Conservation (phyloP, 2,888 invertebrate genomes). For the Euzophera pinguis region DNA sequence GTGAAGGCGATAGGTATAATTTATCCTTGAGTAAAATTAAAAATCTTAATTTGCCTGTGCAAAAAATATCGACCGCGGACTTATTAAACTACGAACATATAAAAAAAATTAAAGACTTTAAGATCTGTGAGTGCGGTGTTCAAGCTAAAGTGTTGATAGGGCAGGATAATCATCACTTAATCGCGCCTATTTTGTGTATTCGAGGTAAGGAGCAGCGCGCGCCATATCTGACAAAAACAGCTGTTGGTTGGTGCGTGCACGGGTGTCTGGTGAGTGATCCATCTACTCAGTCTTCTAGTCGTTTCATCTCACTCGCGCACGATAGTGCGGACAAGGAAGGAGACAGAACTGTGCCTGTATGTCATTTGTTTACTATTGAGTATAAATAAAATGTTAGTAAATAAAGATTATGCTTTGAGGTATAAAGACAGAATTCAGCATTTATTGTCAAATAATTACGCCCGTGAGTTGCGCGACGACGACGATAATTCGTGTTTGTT, state of each 20-base stretch:
- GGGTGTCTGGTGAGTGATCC: neutral
- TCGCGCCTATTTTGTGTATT: neutral
- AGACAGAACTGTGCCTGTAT: neutral
- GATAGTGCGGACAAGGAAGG: neutral
- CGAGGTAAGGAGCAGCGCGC: neutral
- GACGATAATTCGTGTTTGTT: neutral
- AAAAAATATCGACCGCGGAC: neutral
- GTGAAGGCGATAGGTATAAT: neutral
- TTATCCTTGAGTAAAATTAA: constrained; percentile 4
- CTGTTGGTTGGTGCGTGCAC: neutral
- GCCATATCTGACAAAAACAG: neutral
- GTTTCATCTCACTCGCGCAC: neutral
- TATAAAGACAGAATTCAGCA: neutral
- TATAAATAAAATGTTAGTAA: neutral
- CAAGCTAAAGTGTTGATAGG: neutral
- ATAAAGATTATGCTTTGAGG: neutral
- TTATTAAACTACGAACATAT: neutral
- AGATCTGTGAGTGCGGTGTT: neutral
- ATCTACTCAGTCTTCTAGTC: neutral
- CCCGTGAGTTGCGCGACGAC: neutral
- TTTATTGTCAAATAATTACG: neutral
- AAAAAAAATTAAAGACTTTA: neutral
- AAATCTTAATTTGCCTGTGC: constrained; percentile 3
- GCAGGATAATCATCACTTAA: neutral
- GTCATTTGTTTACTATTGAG: neutral